Base-by-base conservation (phyloP, 37 sponge, comb jelly and placozoan genomes). In the Spongilla lacustris region DNA sequence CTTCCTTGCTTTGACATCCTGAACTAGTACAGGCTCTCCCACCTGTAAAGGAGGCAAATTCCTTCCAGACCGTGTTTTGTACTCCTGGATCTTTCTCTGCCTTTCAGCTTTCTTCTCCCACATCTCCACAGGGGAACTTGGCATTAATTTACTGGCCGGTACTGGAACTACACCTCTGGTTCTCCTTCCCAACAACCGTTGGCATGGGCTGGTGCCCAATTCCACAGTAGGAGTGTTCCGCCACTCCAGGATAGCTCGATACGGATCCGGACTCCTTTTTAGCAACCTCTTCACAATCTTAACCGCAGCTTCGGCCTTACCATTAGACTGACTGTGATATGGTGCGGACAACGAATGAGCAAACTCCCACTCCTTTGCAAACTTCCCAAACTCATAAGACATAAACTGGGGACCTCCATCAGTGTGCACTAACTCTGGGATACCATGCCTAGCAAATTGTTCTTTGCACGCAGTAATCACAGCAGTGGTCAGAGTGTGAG, bases 261-360 rank as follows among this genome's bases (percentile, higher is more conserved):
- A 46, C 46, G 73, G 74, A 73, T 86, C 80, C 14, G 67, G 28
- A 17, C 46, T 48, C 14, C 72, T 38, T n/a, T 48, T 25, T 4
- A 78, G 30, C 9, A 79, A 66, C 10, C 49, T 36, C 80, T 86
- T 67, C 4, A 70, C 80, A 29, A 81, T 81, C 81, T 81, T 50
- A 5, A 87, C 89, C 5, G 74, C 80, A 12, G 81, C 29, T 66
- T 88, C 77, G 21, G 78, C 89, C 11, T 68, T 37, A 9, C 89
- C 83, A 82, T 88, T 88, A 35, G 77, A 70, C 33, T 82, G 83
- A 21, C n/a, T n/a, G n/a, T n/a, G n/a, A n/a, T n/a, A n/a, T n/a
- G n/a, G n/a, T 77, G 81, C 67, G 14, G 37, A 76, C 19, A 71
- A 46, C 13, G 68, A 41, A 50, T 83, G 89, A 31, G 71, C 32